A percentile compares a stretch with the other conserved stretches of the same genome.
These are phyloP conservation scores for Temnothorax unifasciatus DNA, from an alignment of 2,888 invertebrate genomes.

Conservation along the genomic window DNA sequence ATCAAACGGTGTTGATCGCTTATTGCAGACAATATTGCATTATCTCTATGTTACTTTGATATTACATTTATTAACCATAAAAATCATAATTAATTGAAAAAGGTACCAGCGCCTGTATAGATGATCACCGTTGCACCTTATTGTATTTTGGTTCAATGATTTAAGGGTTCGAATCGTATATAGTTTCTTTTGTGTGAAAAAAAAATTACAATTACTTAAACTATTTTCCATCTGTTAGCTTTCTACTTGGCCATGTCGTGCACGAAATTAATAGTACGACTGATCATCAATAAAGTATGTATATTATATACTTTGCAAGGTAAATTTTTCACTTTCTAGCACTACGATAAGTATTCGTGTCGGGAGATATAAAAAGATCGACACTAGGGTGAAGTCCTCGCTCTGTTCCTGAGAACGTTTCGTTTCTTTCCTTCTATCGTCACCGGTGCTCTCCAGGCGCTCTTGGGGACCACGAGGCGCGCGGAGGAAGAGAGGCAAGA, in stretches of 20 bases:
- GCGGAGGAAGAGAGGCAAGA: constrained; percentile 52
- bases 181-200: background rate
- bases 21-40: background rate
- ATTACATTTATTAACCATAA: background rate
- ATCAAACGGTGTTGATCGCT: constrained; percentile 12
- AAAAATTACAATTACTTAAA: constrained; percentile 1
- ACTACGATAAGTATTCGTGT: background rate
- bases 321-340: constrained; percentile 17
- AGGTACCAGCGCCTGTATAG: background rate
- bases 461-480: constrained; percentile 78
- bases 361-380: constrained; percentile 80
- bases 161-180: background rate
- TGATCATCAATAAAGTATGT: background rate
- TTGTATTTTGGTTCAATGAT: background rate
- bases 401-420: constrained; percentile 74
- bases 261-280: background rate
- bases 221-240: background rate
- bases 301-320: background rate
- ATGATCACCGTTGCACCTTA: background rate
- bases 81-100: background rate
- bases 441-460: constrained; percentile 73
- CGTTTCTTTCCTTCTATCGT: constrained; percentile 73
- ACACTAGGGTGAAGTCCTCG: constrained; percentile 79
- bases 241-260: background rate
- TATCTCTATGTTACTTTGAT: constrained; percentile 2